Evolutionary conservation across 2,888 invertebrate genomes (phyloP).

Genomic region (Cerastoderma edule): DNA sequence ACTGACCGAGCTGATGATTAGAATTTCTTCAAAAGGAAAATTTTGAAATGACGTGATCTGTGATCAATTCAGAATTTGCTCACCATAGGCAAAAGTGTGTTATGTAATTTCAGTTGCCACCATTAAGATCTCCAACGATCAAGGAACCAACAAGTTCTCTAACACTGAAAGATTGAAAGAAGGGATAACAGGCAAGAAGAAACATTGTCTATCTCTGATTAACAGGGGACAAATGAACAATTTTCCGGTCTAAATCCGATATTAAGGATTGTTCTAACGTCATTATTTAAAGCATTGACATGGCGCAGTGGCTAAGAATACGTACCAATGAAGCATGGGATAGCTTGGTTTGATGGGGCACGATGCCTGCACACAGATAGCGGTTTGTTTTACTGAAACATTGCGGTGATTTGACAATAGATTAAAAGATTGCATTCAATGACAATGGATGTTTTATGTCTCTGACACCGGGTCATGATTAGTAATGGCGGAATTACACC

Average conservation of each 20-base stretch:
- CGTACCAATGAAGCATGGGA: conserved; percentile 15
- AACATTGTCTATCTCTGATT: conserved; percentile 48
- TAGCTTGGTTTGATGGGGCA: conserved; percentile 18
- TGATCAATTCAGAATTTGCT: too few relatives aligned
- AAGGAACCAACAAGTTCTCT: too few relatives aligned
- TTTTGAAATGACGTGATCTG: too few relatives aligned
- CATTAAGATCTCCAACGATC: too few relatives aligned
- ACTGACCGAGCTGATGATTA: too few relatives aligned
- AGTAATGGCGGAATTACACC: conserved; percentile 1
- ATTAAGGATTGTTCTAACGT: conserved; percentile 28
- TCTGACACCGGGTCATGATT: conserved; percentile 8
- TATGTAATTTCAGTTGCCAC: too few relatives aligned
- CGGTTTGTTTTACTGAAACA: conserved; percentile 13
- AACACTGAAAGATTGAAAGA: too few relatives aligned
- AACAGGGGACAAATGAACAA: conserved; percentile 38
- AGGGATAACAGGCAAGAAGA: too few relatives aligned
- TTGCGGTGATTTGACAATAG: conserved; percentile 1
- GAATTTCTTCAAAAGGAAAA: too few relatives aligned
- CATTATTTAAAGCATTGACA: neutral
- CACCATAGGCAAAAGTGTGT: too few relatives aligned
- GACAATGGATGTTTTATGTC: conserved; percentile 12
- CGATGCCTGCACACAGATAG: conserved; percentile 24
- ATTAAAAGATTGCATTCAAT: conserved; percentile 22
- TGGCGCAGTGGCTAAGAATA: neutral
- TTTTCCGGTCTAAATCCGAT: conserved; percentile 53